These are phyloP conservation scores for Chaetodon auriga DNA, from an alignment of 2,113 vertebrate genomes.

Conservation along the genomic window DNA sequence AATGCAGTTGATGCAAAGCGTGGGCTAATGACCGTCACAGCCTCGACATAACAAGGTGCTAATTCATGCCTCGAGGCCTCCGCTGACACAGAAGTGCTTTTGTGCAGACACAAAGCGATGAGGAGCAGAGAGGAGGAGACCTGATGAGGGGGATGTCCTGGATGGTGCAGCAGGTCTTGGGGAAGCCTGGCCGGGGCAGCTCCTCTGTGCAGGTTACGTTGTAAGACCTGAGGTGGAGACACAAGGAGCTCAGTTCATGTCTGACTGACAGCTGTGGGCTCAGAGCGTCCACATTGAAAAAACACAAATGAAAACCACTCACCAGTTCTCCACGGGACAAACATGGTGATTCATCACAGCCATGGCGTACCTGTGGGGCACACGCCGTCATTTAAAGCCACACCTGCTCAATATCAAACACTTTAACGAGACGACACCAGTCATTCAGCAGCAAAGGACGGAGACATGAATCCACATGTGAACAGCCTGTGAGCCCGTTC, in stretches of 20 bases:
- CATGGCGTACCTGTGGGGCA: conserved; percentile 90
- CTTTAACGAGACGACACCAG: not conserved
- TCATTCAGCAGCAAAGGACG: not conserved
- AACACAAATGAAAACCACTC: conserved; percentile 53
- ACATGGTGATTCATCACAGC: conserved; percentile 96
- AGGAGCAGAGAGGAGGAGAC: conserved; percentile 68
- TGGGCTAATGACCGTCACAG: conserved; percentile 43
- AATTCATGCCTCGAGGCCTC: conserved; percentile 43
- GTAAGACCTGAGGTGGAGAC: conserved; percentile 86
- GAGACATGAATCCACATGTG: not conserved
- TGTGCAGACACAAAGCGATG: conserved; percentile 37
- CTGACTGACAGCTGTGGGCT: no score
- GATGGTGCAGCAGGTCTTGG: conserved; percentile 93
- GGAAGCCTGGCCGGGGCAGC: conserved; percentile 87
- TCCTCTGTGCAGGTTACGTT: conserved; percentile 92
- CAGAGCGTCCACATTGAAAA: not conserved
- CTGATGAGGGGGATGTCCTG: conserved; percentile 94
- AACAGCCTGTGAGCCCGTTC: no score
- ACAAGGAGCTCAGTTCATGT: conserved; percentile 1
- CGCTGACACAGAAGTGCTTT: conserved; percentile 37
- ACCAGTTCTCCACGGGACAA: conserved; percentile 96
- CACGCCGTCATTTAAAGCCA: conserved; percentile 4
- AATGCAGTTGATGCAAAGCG: conserved; percentile 56
- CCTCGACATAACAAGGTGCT: conserved; percentile 46
- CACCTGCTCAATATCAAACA: not conserved